phyloP scores from a whole-genome alignment of 2,888 invertebrate genomes.

The Bugula neritina region DNA sequence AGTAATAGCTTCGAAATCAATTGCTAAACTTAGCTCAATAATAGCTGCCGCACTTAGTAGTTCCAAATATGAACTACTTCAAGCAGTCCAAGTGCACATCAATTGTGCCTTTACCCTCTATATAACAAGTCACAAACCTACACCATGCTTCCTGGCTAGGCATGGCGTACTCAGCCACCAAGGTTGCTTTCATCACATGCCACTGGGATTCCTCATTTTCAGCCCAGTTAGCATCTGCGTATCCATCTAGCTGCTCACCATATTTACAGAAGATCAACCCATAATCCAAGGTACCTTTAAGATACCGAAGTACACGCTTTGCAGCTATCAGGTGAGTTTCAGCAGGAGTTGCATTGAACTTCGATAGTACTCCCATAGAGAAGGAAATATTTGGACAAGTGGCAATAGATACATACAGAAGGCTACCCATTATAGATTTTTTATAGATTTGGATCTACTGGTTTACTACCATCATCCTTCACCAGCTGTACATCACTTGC shows the following conservation, averaged over 20 bases:
- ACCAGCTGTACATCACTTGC: constrained; percentile 27
- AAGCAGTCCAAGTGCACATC: too few relatives aligned
- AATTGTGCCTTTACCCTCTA: too few relatives aligned
- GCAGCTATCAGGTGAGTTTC: constrained; percentile 32
- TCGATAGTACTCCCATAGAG: constrained; percentile 30
- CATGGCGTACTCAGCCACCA: too few relatives aligned
- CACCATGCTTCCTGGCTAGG: too few relatives aligned
- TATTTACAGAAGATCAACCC: constrained; percentile 24
- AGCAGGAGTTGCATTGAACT: constrained; percentile 30
- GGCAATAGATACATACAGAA: too few relatives aligned
- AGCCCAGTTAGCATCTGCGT: constrained; percentile 39
- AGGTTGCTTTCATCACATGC: too few relatives aligned
- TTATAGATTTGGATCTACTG: constrained; percentile 28
- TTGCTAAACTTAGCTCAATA: too few relatives aligned
- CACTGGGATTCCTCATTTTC: too few relatives aligned
- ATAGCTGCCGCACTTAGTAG: too few relatives aligned
- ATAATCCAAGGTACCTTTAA: constrained; percentile 30
- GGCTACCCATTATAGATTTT: constrained; percentile 29
- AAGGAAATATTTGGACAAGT: constrained; percentile 33
- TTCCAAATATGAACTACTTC: too few relatives aligned
- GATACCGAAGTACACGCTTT: constrained; percentile 31
- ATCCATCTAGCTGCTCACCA: constrained; percentile 31
- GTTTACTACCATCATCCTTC: constrained; percentile 9
- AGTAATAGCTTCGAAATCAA: too few relatives aligned
- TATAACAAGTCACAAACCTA: too few relatives aligned